Conservation (phyloP, 2,797 vertebrate genomes). For the Muscicapa striata region DNA sequence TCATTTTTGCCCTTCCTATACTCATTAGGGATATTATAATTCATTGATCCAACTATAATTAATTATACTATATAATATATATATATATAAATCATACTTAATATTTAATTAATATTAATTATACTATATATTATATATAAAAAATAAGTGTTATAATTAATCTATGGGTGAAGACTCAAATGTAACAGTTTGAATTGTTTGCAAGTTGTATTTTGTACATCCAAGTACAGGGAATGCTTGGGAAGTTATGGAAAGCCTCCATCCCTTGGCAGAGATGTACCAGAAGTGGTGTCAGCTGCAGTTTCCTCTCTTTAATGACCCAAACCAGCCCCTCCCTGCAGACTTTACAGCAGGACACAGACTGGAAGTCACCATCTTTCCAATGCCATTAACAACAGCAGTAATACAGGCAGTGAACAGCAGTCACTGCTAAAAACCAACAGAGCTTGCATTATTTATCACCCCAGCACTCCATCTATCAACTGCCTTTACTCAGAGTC, state of each 20-base stretch:
- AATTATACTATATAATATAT: too few species aligned
- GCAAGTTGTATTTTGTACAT: not conserved
- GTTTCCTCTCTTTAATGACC: not conserved
- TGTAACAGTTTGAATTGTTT: rapidly evolving
- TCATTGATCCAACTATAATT: not conserved
- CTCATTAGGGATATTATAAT: not conserved
- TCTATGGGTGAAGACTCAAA: not conserved
- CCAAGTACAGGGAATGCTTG: not conserved
- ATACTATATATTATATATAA: too few species aligned
- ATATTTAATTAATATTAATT: too few species aligned
- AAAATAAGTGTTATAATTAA: not conserved
- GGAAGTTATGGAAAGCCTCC: not conserved
- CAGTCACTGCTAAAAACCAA: not conserved
- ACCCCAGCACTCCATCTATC: not conserved
- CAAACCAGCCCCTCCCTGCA: not conserved
- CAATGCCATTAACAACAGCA: not conserved
- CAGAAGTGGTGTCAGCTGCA: not conserved
- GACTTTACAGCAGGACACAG: not conserved
- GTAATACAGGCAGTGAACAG: not conserved
- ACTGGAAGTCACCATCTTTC: not conserved
- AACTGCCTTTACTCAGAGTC: not conserved
- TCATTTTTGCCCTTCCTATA: not conserved
- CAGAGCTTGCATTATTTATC: not conserved
- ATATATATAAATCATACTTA: too few species aligned
- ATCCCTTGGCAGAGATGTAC: not conserved